Evolutionary conservation across 1,140 invertebrate species (phyloP).

Genomic region (Drosophila biarmipes): DNA sequence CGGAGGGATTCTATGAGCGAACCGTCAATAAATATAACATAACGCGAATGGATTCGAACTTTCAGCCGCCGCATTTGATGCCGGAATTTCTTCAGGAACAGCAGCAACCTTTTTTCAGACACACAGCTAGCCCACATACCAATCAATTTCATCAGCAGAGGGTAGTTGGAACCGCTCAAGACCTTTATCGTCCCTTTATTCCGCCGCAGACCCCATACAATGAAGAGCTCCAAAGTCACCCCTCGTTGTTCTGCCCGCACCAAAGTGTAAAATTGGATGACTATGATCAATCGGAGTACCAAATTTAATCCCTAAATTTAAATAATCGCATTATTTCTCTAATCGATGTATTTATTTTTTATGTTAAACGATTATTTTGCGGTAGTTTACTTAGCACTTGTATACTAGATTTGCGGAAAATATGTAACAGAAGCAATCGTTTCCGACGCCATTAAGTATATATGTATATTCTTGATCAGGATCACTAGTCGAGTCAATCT

Average conservation of each 20-base stretch:
- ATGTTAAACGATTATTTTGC: too few relatives aligned
- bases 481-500: too few relatives aligned
- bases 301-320: not conserved
- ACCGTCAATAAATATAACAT: conserved; percentile 50
- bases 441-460: too few relatives aligned
- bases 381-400: too few relatives aligned
- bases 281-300: conserved; percentile 6
- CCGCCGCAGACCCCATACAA: not conserved
- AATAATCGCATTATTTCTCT: not conserved
- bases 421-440: too few relatives aligned
- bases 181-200: not conserved
- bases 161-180: not conserved
- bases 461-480: too few relatives aligned
- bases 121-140: not conserved
- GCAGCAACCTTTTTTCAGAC: not conserved
- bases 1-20: conserved; percentile 32
- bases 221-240: not conserved
- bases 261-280: not conserved
- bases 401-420: too few relatives aligned
- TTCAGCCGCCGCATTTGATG: conserved; percentile 7
- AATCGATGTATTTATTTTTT: not conserved
- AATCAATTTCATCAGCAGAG: not conserved
- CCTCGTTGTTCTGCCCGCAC: not conserved
- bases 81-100: not conserved
- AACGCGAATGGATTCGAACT: conserved; percentile 27